Percentiles rank a stretch among this genome's conserved stretches.
These are phyloP conservation scores for Sycophaga agraensis DNA, from an alignment of 1,140 invertebrate species.

Conservation along the genomic window DNA sequence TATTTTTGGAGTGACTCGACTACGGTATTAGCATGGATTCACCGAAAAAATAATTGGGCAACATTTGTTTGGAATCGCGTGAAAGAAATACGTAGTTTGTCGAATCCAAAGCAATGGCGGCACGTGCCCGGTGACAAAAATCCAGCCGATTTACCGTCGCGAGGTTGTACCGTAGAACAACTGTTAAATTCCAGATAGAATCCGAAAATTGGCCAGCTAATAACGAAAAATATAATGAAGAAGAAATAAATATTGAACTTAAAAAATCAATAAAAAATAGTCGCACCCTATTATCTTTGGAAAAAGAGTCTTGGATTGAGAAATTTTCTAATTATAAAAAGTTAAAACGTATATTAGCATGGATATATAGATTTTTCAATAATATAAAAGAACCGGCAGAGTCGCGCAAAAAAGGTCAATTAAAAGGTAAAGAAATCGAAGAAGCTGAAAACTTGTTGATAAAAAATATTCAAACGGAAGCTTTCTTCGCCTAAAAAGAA, in stretches of 20 bases:
- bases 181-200: conserved; percentile 39
- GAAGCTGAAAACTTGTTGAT: not conserved
- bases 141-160: conserved; percentile 47
- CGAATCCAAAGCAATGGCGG: not conserved
- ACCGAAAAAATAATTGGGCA: conserved; percentile 22
- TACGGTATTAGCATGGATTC: conserved; percentile 26
- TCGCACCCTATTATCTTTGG: not conserved
- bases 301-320: not conserved
- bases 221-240: conserved; percentile 9
- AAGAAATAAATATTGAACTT: conserved; percentile 14
- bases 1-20: not conserved
- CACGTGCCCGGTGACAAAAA: conserved; percentile 10
- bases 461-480: not conserved
- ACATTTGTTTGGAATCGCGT: conserved; percentile 27
- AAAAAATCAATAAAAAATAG: conserved; percentile 3
- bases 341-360: not conserved
- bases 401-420: not conserved
- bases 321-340: not conserved
- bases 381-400: not conserved
- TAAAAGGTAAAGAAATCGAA: not conserved
- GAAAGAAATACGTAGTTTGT: conserved; percentile 18
- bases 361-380: not conserved
- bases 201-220: conserved; percentile 32
- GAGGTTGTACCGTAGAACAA: conserved; percentile 40
- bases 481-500: too few species aligned